These are phyloP conservation scores for Hydriomena furcata DNA, from an alignment of 2,888 invertebrate genomes.

Conservation along the genomic window DNA sequence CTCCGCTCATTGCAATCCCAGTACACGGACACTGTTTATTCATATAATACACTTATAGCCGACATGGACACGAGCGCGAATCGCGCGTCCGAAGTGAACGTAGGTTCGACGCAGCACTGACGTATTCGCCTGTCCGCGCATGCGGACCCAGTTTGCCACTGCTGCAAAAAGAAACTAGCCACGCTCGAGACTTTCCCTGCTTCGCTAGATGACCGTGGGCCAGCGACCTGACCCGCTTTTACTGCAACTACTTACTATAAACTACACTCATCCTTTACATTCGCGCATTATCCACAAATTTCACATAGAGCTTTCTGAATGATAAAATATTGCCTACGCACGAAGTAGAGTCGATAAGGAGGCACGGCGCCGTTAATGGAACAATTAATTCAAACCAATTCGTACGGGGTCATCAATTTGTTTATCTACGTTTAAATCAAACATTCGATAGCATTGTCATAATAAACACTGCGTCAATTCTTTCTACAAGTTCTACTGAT, in stretches of 20 bases:
- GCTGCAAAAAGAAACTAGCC: conserved; percentile 73
- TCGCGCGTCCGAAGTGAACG: conserved; percentile 82
- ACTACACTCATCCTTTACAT: too few species aligned
- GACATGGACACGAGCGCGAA: conserved; percentile 60
- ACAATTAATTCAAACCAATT: conserved; percentile 20
- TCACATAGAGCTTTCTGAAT: conserved; percentile 37
- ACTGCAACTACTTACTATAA: conserved; percentile 45
- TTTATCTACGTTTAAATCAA: conserved; percentile 23
- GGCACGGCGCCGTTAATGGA: conserved; percentile 17
- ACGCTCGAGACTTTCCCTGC: conserved; percentile 73
- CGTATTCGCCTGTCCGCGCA: conserved; percentile 66
- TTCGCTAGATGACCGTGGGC: conserved; percentile 44
- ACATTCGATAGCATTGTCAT: conserved; percentile 21
- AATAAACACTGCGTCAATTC: conserved; percentile 21
- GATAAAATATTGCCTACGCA: conserved; percentile 11
- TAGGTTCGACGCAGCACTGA: conserved; percentile 75
- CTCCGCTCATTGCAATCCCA: conserved; percentile 64
- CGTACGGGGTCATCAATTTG: conserved; percentile 20
- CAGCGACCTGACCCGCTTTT: conserved; percentile 76
- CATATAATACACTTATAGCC: conserved; percentile 56
- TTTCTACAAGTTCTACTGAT: conserved; percentile 18
- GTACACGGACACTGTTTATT: conserved; percentile 60
- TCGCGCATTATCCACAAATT: conserved; percentile 8
- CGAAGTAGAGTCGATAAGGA: conserved; percentile 4
- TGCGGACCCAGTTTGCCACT: conserved; percentile 62